phyloP scores from a whole-genome alignment of 2,888 invertebrate species.

The Tachina fera region DNA sequence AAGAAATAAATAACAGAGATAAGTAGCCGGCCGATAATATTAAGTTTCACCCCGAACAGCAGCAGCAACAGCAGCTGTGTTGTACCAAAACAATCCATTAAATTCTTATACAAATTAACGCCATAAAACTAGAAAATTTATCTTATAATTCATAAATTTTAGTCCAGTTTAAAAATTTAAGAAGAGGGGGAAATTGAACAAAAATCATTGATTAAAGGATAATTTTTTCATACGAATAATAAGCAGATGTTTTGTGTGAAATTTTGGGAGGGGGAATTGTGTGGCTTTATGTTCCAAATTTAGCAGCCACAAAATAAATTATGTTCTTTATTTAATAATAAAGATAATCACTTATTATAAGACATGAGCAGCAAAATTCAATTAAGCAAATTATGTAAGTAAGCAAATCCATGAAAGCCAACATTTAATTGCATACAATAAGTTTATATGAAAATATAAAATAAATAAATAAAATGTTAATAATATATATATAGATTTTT shows the following conservation, averaged over 20 bases:
- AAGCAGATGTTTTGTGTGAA: conserved; percentile 22
- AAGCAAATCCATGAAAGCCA: no score
- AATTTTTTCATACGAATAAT: neutral
- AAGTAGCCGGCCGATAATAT: neutral
- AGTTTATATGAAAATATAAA: no score
- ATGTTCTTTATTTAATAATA: neutral
- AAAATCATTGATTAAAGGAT: conserved; percentile 31
- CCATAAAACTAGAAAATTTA: conserved; percentile 49
- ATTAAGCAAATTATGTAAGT: no score
- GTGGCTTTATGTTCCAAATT: neutral
- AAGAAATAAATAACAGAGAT: conserved; percentile 3
- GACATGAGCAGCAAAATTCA: no score
- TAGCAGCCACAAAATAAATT: neutral
- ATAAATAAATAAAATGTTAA: no score
- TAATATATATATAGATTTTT: no score
- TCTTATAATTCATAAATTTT: conserved; percentile 30
- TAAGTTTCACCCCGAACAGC: neutral
- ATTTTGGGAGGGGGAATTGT: conserved; percentile 1
- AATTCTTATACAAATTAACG: conserved; percentile 47
- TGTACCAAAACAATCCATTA: conserved; percentile 25
- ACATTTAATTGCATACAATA: no score
- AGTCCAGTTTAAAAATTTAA: conserved; percentile 6
- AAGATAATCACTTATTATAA: neutral
- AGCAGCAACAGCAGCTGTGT: conserved; percentile 48
- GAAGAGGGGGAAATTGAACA: conserved; percentile 19